Percentiles rank a stretch among this genome's conserved stretches.
Evolutionary conservation across 2,113 vertebrate genomes (phyloP).

Genomic region (Ahaetulla prasina): DNA sequence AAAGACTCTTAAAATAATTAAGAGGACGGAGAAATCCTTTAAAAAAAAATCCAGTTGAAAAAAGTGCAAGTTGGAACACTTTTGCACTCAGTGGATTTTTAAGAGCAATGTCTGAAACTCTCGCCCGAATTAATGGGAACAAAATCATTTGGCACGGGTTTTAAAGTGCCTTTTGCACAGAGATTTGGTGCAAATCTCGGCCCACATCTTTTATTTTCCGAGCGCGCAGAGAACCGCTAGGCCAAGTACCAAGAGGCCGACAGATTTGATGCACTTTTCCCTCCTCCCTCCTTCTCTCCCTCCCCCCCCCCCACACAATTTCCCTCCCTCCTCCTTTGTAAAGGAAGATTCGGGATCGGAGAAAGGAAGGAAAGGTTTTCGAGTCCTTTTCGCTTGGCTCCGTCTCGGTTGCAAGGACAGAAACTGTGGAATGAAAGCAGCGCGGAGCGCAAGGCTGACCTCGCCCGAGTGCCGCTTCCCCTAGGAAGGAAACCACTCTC

Average conservation of each 20-base stretch:
- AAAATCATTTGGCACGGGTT: not conserved
- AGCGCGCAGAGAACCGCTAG: not conserved
- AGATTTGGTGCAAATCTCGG: not conserved
- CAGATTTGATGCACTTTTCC: not conserved
- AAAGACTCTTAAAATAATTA: not conserved
- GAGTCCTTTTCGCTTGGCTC: not conserved
- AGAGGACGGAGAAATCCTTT: not conserved
- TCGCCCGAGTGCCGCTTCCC: not conserved
- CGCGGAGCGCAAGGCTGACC: not conserved
- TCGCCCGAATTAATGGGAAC: not conserved
- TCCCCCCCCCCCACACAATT: not conserved
- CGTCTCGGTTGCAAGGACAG: not conserved
- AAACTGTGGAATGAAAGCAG: too few species aligned
- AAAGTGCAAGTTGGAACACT: not conserved
- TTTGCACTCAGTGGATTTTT: not conserved
- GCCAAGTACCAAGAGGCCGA: not conserved
- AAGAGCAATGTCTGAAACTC: not conserved
- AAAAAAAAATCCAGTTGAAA: not conserved
- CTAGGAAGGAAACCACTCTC: not conserved
- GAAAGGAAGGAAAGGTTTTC: not conserved
- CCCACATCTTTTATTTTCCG: not conserved
- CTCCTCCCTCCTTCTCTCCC: not conserved
- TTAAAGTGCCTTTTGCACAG: not conserved
- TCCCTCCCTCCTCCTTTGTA: not conserved
- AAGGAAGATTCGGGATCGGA: not conserved